Evolutionary conservation across 2,888 invertebrate species (phyloP), one percentile per base, ranked within the genome.

Genomic region (Resseliella maxima): DNA sequence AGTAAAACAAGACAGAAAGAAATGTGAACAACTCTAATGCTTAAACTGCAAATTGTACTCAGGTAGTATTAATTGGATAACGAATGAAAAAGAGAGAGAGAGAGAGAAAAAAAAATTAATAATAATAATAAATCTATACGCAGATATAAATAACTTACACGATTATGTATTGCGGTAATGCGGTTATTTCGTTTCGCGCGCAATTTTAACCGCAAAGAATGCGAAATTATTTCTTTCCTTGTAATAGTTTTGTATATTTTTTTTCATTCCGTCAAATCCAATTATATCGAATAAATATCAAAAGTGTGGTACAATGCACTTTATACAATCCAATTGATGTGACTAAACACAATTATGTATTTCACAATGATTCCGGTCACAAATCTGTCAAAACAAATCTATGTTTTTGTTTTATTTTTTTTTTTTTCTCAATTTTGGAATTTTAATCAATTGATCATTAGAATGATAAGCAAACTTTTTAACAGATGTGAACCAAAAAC

Each of bases 121-220:
- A 12, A 50, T 15, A 50, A 50, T 18, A 18, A 50, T 15, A 50
- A 41, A 41, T 41, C 41, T 41, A 41, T 18, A 18, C 72, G 72
- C 72, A 31, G 31, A 72, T 72, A 27, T 2, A 31, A 31, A 59
- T 31, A 27, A 31, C 72, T 72, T 35, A 72, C 72, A 72, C 31
- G 72, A 72, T 72, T 72, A 72, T 72, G 72, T 72, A 35, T 35
- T 72, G 72, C 15, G 72, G 72, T 72, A 31, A n/a, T 31, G 72
- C 35, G 72, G 72, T 72, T 31, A 31, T 31, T 72, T 72, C 72
- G 72, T 72, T 72, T 72, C 72, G 72, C 72, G 72, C 72, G 72
- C 72, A 72, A 72, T 72, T 72, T 18, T 15, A 72, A 72, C 72
- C 72, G 72, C 72, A 72, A 72, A 72, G 72, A 72, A 72, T 72